These are phyloP conservation scores for Carassius carassius DNA, from an alignment of 2,113 vertebrate genomes.

Conservation along the genomic window DNA sequence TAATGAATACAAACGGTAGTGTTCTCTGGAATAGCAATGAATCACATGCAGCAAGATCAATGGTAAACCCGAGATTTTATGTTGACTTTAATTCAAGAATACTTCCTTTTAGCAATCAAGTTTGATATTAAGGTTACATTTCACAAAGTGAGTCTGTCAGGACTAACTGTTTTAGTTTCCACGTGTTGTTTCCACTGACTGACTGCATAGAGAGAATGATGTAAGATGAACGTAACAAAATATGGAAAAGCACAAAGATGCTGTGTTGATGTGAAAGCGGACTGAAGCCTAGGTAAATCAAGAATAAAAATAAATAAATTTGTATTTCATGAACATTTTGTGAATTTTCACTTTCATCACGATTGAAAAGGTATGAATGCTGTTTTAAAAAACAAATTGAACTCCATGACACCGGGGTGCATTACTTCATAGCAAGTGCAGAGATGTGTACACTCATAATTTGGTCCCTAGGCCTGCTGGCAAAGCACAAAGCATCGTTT, in stretches of 20 bases:
- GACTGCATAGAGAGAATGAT: not conserved
- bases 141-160: not conserved
- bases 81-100: not conserved
- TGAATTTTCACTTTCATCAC: not conserved
- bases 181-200: not conserved
- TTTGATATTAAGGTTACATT: not conserved
- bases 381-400: not conserved
- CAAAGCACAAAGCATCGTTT: slow-evolving; percentile 45
- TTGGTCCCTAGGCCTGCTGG: slow-evolving; percentile 28
- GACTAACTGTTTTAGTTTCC: slow-evolving; percentile 4
- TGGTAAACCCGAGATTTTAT: not conserved
- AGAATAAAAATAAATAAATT: too few relatives aligned
- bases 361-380: not conserved
- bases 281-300: too few relatives aligned
- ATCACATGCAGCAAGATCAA: not conserved
- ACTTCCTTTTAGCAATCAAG: not conserved
- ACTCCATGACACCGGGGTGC: not conserved
- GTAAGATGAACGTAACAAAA: not conserved
- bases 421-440: slow-evolving; percentile 15
- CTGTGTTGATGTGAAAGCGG: not conserved
- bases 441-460: slow-evolving; percentile 17
- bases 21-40: not conserved
- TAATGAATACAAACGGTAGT: not conserved
- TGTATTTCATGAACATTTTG: not conserved
- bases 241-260: not conserved